A percentile compares a stretch with the other conserved stretches of the same genome.
These are phyloP conservation scores for Caiman crocodilus DNA, from an alignment of 2,797 vertebrate genomes.

Conservation along the genomic window DNA sequence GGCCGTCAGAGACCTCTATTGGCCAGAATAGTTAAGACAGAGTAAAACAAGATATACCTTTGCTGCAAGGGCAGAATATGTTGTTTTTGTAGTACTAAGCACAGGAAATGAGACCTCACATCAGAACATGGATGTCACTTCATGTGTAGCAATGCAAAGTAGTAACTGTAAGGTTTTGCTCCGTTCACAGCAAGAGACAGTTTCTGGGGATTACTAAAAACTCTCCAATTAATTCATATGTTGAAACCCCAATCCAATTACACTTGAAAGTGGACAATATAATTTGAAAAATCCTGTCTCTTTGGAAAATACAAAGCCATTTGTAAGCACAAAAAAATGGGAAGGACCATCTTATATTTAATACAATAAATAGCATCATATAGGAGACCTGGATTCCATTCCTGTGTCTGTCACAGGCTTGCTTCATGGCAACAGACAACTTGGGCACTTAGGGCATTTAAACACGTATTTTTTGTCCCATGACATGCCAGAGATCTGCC, in stretches of 20 bases:
- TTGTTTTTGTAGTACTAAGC: background rate
- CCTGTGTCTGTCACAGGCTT: background rate
- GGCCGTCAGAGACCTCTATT: background rate
- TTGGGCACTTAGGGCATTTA: background rate
- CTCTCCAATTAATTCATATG: background rate
- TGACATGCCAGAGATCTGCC: too few species aligned
- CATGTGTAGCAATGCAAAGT: background rate
- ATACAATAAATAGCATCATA: background rate
- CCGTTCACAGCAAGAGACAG: conserved; percentile 27
- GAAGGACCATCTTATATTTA: background rate
- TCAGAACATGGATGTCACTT: background rate
- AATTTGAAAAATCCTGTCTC: background rate
- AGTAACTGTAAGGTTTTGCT: background rate
- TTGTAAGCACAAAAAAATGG: background rate
- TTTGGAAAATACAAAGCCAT: background rate
- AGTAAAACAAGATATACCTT: conserved; percentile 10
- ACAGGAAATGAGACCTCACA: conserved; percentile 23
- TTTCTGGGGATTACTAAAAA: background rate
- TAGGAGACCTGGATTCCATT: background rate
- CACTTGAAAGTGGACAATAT: background rate
- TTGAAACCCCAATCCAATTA: background rate
- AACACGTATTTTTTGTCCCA: too few species aligned
- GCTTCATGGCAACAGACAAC: background rate
- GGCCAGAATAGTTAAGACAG: background rate
- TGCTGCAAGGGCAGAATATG: background rate